Evolutionary conservation across 2,888 invertebrate genomes (phyloP).

Genomic region (Phengaris alcon): DNA sequence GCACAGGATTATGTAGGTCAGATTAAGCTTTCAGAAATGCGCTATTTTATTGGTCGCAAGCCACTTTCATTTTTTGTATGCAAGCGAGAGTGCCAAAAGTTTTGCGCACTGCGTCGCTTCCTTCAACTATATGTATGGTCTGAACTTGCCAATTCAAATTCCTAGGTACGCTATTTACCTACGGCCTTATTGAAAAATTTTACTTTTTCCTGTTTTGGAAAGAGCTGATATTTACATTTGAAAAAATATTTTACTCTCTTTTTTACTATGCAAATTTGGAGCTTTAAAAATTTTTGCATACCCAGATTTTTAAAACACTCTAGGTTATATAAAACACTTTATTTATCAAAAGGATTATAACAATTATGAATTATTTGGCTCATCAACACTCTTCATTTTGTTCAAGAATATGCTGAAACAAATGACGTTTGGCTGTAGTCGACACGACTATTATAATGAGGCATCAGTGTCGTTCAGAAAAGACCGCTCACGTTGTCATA

Average conservation of each 20-base stretch:
- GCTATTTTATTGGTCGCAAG: conserved; percentile 53
- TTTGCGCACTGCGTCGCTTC: conserved; percentile 74
- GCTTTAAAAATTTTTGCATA: neutral
- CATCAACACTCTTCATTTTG: neutral
- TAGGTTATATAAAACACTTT: no score
- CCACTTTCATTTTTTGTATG: conserved; percentile 75
- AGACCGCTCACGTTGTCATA: neutral
- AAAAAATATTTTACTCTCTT: neutral
- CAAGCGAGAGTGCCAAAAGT: conserved; percentile 77
- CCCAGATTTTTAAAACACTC: no score
- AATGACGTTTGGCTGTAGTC: neutral
- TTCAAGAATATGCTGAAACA: neutral
- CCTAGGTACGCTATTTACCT: conserved; percentile 59
- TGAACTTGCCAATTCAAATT: conserved; percentile 73
- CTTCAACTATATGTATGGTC: conserved; percentile 67
- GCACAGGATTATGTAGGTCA: conserved; percentile 41
- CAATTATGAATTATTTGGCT: no score
- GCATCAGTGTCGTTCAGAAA: neutral
- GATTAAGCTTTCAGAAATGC: conserved; percentile 53
- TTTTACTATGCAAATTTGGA: neutral
- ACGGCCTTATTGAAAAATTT: conserved; percentile 52
- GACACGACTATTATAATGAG: neutral
- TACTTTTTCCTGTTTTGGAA: conserved; percentile 40
- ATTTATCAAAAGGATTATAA: no score
- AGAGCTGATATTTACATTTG: neutral